A percentile compares a stretch with the other conserved stretches of the same genome.
Evolutionary conservation across 1,140 invertebrate genomes (phyloP).

Genomic region (Dolichoris vasculosae): DNA sequence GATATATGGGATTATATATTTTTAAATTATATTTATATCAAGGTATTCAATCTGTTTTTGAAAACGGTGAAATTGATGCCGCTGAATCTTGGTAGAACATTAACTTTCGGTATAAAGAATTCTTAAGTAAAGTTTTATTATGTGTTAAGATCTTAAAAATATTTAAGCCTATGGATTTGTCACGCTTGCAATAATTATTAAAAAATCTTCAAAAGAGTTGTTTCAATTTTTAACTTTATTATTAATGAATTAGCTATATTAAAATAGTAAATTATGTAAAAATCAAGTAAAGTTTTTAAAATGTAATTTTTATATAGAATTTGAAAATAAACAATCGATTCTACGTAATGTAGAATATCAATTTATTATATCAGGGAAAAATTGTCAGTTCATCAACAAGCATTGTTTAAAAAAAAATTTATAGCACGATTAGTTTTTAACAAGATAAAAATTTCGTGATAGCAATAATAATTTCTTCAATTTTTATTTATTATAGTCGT

Average conservation of each 20-base stretch:
- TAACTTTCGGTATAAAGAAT: not conserved
- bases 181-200: not conserved
- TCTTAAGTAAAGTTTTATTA: not conserved
- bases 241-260: not conserved
- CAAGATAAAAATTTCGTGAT: too few relatives aligned
- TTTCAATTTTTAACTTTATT: not conserved
- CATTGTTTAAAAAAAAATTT: not conserved
- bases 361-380: not conserved
- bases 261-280: not conserved
- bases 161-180: not conserved
- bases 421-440: not conserved
- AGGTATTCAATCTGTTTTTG: slow-evolving; percentile 16
- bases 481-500: not conserved
- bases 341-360: not conserved
- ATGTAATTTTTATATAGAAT: not conserved
- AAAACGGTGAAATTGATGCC: slow-evolving; percentile 2
- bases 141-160: not conserved
- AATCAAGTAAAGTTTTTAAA: not conserved
- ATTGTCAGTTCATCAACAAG: not conserved
- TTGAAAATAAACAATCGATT: not conserved
- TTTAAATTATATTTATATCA: slow-evolving; percentile 20
- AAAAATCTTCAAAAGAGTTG: not conserved
- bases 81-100: not conserved
- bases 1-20: slow-evolving; percentile 10
- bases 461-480: not conserved